Percentiles rank a stretch among this genome's conserved stretches.
phyloP scores from a whole-genome alignment of 37 sponge, comb jelly and placozoan genomes.

The Halisarca cf. caerulea region DNA sequence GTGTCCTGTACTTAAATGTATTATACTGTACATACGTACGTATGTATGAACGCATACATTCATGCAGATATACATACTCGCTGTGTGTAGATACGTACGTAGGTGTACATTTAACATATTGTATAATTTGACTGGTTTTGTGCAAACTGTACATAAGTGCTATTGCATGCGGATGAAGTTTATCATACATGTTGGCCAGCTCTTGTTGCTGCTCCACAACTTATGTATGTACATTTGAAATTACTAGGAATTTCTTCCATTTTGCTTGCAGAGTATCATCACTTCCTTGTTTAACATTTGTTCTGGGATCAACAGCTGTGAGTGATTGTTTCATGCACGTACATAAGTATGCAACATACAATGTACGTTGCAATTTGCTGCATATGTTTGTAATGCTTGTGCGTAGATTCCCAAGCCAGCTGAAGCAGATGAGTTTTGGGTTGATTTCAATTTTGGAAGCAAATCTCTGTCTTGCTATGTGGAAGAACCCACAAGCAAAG shows the following conservation, averaged over 20 bases:
- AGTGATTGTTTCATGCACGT: background rate
- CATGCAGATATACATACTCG: no score
- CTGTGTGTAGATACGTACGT: no score
- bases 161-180: no score
- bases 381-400: background rate
- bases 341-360: background rate
- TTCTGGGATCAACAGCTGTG: background rate
- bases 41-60: no score
- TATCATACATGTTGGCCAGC: no score
- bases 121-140: no score
- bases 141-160: no score
- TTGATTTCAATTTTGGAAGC: constrained; percentile 20
- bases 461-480: background rate
- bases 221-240: no score
- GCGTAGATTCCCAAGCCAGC: background rate
- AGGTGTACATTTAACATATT: no score
- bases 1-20: no score
- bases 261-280: constrained; percentile 7
- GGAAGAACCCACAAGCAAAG: background rate
- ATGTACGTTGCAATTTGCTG: background rate
- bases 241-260: background rate
- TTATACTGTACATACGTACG: no score
- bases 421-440: constrained; percentile 6
- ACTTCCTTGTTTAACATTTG: background rate
- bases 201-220: no score